phyloP scores from a whole-genome alignment of 1,140 invertebrate species.

The Apis laboriosa region DNA sequence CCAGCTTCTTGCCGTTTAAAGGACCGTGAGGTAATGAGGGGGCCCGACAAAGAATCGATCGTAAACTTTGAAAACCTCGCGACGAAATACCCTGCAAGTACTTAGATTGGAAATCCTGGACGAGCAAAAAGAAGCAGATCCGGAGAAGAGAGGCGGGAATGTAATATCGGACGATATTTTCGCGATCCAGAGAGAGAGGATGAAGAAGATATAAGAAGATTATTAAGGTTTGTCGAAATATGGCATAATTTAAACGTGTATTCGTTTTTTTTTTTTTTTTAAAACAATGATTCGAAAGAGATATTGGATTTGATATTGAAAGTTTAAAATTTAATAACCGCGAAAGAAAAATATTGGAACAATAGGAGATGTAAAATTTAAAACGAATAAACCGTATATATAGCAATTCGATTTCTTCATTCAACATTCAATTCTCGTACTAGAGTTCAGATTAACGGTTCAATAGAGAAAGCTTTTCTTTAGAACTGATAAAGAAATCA shows the following conservation, averaged over 20 bases:
- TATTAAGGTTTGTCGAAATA: neutral
- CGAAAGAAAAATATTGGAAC: no score
- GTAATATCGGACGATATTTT: constrained; percentile 10
- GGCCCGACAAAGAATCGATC: constrained; percentile 50
- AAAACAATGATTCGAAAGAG: neutral
- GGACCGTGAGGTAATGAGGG: constrained; percentile 34
- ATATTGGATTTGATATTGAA: neutral
- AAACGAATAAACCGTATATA: neutral
- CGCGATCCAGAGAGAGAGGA: neutral
- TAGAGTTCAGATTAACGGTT: constrained; percentile 18
- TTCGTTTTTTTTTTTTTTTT: neutral
- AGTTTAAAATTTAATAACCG: neutral
- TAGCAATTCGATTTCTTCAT: neutral
- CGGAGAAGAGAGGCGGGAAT: neutral
- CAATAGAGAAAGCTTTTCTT: constrained; percentile 10
- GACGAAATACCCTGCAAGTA: constrained; percentile 53
- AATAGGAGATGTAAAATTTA: neutral
- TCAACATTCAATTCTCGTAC: neutral
- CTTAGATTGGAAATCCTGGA: constrained; percentile 59
- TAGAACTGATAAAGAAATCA: constrained; percentile 38
- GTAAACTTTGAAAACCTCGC: constrained; percentile 52
- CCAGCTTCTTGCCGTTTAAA: constrained; percentile 44
- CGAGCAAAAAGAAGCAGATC: constrained; percentile 41
- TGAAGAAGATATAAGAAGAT: neutral
- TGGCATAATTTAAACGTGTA: neutral